phyloP scores from a whole-genome alignment of 2,797 vertebrate species.

The Nothura maculosa region DNA sequence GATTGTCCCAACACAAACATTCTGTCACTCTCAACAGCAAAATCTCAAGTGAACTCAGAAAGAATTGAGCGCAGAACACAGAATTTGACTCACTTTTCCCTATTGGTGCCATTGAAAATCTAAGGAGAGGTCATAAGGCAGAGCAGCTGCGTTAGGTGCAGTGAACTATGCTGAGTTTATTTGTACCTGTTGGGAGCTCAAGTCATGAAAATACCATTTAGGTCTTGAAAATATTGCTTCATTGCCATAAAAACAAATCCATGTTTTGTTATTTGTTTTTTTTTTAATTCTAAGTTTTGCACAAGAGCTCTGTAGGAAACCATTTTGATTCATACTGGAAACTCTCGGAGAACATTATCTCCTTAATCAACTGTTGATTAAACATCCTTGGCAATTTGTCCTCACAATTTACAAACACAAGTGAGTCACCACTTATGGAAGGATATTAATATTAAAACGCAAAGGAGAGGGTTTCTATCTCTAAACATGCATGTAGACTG shows the following conservation, averaged over 20 bases:
- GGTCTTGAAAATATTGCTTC: background rate
- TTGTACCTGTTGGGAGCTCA: background rate
- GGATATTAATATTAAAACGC: background rate
- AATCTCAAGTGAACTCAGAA: background rate
- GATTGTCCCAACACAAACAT: background rate
- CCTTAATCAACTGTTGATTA: background rate
- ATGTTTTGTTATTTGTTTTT: background rate
- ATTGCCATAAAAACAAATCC: background rate
- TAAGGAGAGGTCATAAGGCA: background rate
- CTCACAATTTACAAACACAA: background rate
- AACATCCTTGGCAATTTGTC: background rate
- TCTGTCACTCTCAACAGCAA: background rate
- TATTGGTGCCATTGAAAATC: background rate
- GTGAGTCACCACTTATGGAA: background rate
- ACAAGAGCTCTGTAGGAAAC: background rate
- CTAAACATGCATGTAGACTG: background rate
- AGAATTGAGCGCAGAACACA: background rate
- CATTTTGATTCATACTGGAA: background rate
- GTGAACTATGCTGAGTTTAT: background rate
- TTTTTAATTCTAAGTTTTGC: background rate
- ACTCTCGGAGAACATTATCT: background rate
- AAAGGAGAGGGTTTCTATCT: background rate
- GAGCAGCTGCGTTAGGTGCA: background rate
- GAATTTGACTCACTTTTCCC: background rate
- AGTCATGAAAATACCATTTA: background rate